A percentile compares a stretch with the other conserved stretches of the same genome.
These are phyloP conservation scores for Polydrusus tereticollis DNA, from an alignment of 2,888 invertebrate species.

Conservation along the genomic window DNA sequence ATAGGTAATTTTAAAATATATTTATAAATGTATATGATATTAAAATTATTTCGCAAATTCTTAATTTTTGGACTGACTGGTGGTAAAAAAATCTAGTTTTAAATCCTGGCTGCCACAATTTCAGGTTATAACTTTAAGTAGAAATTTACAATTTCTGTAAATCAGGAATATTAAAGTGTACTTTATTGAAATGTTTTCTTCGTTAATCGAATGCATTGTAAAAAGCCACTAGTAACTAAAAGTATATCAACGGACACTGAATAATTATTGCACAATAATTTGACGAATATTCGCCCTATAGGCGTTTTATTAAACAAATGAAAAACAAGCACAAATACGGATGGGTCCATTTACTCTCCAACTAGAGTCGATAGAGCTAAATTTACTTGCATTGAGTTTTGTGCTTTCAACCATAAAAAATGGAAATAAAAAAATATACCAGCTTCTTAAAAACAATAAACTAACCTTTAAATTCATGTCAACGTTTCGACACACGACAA, in stretches of 20 bases:
- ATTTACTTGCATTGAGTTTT: too few species aligned
- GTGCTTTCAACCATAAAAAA: too few species aligned
- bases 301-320: too few species aligned
- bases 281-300: conserved; percentile 6
- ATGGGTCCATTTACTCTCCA: too few species aligned
- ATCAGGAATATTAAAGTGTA: not conserved
- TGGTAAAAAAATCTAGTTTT: not conserved
- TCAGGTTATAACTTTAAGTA: conserved; percentile 20
- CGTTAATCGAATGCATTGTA: not conserved
- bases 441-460: too few species aligned
- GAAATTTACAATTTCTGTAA: not conserved
- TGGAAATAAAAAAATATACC: too few species aligned
- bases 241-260: conserved; percentile 3
- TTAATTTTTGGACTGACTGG: conserved; percentile 15
- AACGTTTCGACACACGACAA: too few species aligned
- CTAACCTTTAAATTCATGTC: too few species aligned
- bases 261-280: conserved; percentile 16
- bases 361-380: too few species aligned
- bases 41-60: conserved; percentile 6
- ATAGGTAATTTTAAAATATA: conserved; percentile 17
- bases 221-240: conserved; percentile 13
- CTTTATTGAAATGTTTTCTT: not conserved
- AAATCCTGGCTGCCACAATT: conserved; percentile 19
- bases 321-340: too few species aligned
- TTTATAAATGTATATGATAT: not conserved